A percentile compares a stretch with the other conserved stretches of the same genome.
These are phyloP conservation scores for Phymastichus coffea DNA, from an alignment of 1,140 invertebrate genomes.

Conservation along the genomic window DNA sequence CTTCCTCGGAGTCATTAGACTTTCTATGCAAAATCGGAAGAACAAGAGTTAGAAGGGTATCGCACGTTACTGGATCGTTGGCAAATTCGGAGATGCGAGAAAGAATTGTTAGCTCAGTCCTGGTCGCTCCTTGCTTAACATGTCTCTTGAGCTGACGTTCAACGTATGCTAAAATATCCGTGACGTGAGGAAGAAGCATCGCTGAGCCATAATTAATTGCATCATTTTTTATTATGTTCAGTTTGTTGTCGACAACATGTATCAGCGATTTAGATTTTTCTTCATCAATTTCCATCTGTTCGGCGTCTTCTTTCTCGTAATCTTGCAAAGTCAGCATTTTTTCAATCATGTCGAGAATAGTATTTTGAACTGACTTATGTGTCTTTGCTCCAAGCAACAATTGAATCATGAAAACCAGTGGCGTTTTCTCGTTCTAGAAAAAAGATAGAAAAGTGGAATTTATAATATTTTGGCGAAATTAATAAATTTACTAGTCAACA, in stretches of 20 bases:
- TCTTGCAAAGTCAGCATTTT: conserved; percentile 71
- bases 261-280: conserved; percentile 36
- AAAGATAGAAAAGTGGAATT: too few species aligned
- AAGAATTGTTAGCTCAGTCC: conserved; percentile 76
- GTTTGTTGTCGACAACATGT: conserved; percentile 36
- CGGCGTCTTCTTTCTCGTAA: conserved; percentile 54
- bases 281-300: conserved; percentile 45
- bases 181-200: conserved; percentile 73
- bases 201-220: conserved; percentile 71
- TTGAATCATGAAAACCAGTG: conserved; percentile 68
- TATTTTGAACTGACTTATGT: conserved; percentile 64
- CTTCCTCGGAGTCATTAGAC: conserved; percentile 60
- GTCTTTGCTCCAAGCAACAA: conserved; percentile 70
- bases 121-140: conserved; percentile 61
- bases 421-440: conserved; percentile 48
- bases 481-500: too few species aligned
- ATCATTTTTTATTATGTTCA: conserved; percentile 23
- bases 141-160: conserved; percentile 64
- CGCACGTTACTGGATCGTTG: conserved; percentile 64
- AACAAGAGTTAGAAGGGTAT: conserved; percentile 68
- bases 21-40: conserved; percentile 74
- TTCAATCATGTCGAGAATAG: conserved; percentile 78
- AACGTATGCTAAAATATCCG: conserved; percentile 70
- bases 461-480: too few species aligned
- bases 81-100: conserved; percentile 76